Percentiles rank a stretch among this genome's conserved stretches.
phyloP scores from a whole-genome alignment of 2,888 invertebrate genomes.

The Hoplodrina blanda region DNA sequence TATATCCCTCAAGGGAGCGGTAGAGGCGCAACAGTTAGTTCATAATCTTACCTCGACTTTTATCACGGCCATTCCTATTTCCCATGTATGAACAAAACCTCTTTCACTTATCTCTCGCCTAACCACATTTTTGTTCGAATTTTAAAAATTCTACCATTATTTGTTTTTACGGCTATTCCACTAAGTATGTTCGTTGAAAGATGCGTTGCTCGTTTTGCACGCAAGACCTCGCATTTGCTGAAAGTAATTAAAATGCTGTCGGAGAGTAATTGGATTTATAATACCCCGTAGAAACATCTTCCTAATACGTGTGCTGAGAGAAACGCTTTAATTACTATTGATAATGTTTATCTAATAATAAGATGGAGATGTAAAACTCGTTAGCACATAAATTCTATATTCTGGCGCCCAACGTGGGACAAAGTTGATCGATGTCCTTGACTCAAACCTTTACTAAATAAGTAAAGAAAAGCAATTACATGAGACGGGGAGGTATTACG shows the following conservation, averaged over 20 bases:
- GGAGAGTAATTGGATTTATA: slow-evolving; percentile 64
- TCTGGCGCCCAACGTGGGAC: slow-evolving; percentile 63
- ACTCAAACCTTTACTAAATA: slow-evolving; percentile 43
- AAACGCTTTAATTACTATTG: slow-evolving; percentile 48
- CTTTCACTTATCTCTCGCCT: slow-evolving; percentile 22
- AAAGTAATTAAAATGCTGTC: slow-evolving; percentile 68
- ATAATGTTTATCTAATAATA: slow-evolving; percentile 38
- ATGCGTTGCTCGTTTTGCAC: slow-evolving; percentile 23
- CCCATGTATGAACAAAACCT: slow-evolving; percentile 57
- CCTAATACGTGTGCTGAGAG: slow-evolving; percentile 29
- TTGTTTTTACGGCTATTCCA: slow-evolving; percentile 21
- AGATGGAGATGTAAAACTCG: slow-evolving; percentile 31
- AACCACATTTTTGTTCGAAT: slow-evolving; percentile 14
- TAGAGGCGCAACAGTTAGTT: slow-evolving; percentile 83
- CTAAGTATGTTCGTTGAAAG: not conserved
- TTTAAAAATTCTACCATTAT: slow-evolving; percentile 8
- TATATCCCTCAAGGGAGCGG: slow-evolving; percentile 53
- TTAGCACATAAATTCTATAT: slow-evolving; percentile 38
- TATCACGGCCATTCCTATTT: slow-evolving; percentile 63
- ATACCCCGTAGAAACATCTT: slow-evolving; percentile 52
- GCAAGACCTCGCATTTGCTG: slow-evolving; percentile 50
- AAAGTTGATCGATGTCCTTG: slow-evolving; percentile 45
- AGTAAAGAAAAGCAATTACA: slow-evolving; percentile 60
- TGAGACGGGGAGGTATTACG: slow-evolving; percentile 40
- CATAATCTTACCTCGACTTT: slow-evolving; percentile 71